Base-by-base conservation (phyloP, 2,888 invertebrate species). In the Drosophila pegasa region DNA sequence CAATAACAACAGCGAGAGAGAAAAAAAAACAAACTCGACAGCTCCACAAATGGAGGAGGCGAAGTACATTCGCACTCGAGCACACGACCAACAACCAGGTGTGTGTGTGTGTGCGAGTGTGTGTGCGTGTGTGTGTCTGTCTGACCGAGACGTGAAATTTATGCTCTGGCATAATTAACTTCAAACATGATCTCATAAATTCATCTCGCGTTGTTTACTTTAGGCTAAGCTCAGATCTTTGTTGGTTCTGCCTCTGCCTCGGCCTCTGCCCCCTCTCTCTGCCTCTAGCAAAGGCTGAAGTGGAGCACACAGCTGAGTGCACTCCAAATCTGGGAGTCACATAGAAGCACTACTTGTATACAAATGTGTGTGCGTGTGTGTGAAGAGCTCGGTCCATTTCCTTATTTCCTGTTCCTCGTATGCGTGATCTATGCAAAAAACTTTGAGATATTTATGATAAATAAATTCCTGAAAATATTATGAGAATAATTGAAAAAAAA, bases 101-200 rank as follows among this genome's bases (percentile, higher is more conserved):
- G 2, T 33, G 8, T 22, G 35, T 78, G 16, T 55, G 7, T 40
- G 5, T 29, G 1, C 18, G 10, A 9, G 35, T 75, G 20, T 56
- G 9, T 48, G 18, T 35, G 10, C 38, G 20, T 38, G 20, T 55
- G 47, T 75, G 25, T 61, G 59, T 71, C 14, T 55, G 48, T 33
- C 65, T 68, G 69, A 47, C 38, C 48, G 69, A 75, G 62, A 64
- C 66, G 54, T 70, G 69, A 83, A 83, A 83, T 86, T 86, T 83
- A 86, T 83, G 88, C 88, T 73, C 68, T 75, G 87, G 87, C 86
- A 89, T 86, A 86, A 89, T 86, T 89, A 87, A 83, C 84, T 86
- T 87, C 87, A 76, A 89, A 88, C 80, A 87, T 88, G 89, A 87
- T 80, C 84, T 89, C 88, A 86, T 86, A 86, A 89, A 86, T 89